These are phyloP conservation scores for Pempheris klunzingeri DNA, from an alignment of 2,797 vertebrate species.

Conservation along the genomic window DNA sequence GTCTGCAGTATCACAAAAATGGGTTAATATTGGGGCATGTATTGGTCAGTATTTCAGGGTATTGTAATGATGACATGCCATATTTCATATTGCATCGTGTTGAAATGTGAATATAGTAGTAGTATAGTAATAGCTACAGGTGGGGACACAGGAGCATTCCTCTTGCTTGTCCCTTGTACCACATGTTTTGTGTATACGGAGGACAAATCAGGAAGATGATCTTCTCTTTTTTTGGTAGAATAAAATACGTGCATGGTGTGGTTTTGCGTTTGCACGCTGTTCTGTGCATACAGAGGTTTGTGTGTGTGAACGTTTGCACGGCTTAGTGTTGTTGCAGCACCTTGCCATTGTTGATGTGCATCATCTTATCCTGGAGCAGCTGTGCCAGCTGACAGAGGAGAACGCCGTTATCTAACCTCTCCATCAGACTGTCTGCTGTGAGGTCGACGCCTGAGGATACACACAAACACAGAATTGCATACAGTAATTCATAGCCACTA, in stretches of 20 bases:
- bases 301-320: background rate
- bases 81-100: background rate
- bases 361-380: slow-evolving; percentile 93
- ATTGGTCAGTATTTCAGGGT: background rate
- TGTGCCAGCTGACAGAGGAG: slow-evolving; percentile 95
- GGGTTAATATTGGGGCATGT: background rate
- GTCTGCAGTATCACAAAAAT: background rate
- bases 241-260: background rate
- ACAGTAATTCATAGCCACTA: background rate
- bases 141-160: background rate
- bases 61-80: background rate
- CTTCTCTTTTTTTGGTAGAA: background rate
- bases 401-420: slow-evolving; percentile 94
- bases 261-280: background rate
- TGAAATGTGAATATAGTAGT: background rate
- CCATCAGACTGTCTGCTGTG: slow-evolving; percentile 93
- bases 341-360: slow-evolving; percentile 77
- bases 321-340: slow-evolving; percentile 56
- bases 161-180: background rate
- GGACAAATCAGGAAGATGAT: slow-evolving; percentile 3
- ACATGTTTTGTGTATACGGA: background rate
- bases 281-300: background rate
- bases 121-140: background rate
- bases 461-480: slow-evolving; percentile 19
- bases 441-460: slow-evolving; percentile 88